Conservation (phyloP, 2,797 vertebrate species). For the Apogon hyalosoma region DNA sequence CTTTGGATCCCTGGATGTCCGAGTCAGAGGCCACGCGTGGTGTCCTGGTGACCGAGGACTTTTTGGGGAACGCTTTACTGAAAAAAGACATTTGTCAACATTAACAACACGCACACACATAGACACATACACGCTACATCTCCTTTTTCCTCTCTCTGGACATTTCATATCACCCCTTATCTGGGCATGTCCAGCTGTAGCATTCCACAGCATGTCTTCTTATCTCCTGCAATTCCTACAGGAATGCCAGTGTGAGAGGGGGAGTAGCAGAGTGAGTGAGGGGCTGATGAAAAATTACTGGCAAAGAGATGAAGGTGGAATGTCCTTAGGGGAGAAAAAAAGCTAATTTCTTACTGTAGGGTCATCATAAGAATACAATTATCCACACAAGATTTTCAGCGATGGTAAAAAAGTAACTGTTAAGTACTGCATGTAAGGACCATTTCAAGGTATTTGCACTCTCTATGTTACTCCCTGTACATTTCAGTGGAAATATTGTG, state of each 20-base stretch:
- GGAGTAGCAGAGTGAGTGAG: constrained; percentile 41
- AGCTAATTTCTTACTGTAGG: constrained; percentile 4
- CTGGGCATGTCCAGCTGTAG: constrained; percentile 61
- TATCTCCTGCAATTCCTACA: constrained; percentile 68
- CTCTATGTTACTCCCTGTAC: neutral
- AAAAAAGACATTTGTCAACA: constrained; percentile 4
- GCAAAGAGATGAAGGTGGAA: constrained; percentile 59
- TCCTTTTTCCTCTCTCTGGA: constrained; percentile 18
- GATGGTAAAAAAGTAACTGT: neutral
- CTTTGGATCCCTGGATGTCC: constrained; percentile 97
- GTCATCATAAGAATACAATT: constrained; percentile 32
- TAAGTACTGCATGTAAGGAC: neutral
- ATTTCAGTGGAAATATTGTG: too few relatives aligned
- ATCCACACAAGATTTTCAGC: constrained; percentile 34
- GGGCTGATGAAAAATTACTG: constrained; percentile 66
- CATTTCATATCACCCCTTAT: constrained; percentile 54
- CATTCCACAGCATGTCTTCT: constrained; percentile 74
- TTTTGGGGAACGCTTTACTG: constrained; percentile 81
- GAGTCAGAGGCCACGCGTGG: constrained; percentile 91
- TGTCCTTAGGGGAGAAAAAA: constrained; percentile 32
- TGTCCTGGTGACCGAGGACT: constrained; percentile 82
- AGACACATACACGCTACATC: constrained; percentile 5
- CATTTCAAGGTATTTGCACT: neutral
- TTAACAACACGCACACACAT: neutral
- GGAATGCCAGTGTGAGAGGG: constrained; percentile 68